Conservation (phyloP, 2,888 invertebrate genomes). For the Apodemia zela region DNA sequence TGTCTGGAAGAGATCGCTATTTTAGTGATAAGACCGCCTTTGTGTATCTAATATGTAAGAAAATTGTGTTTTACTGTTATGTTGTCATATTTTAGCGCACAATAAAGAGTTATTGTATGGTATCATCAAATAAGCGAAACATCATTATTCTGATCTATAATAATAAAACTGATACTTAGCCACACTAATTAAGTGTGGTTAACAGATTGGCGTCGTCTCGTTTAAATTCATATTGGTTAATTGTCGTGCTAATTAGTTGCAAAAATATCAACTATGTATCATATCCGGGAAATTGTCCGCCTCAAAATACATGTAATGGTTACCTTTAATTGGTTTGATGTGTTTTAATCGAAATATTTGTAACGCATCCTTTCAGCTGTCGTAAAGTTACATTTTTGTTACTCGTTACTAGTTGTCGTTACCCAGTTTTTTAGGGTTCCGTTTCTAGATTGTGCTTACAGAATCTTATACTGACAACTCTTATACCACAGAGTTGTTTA, state of each 20-base stretch:
- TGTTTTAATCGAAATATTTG: constrained; percentile 7
- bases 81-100: too few species aligned
- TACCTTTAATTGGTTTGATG: constrained; percentile 6
- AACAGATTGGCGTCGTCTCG: not conserved
- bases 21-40: too few species aligned
- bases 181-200: not conserved
- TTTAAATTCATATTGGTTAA: constrained; percentile 22
- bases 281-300: constrained; percentile 33
- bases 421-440: not conserved
- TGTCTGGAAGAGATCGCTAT: too few species aligned
- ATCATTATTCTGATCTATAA: not conserved
- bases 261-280: constrained; percentile 30
- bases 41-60: too few species aligned
- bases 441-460: too few species aligned
- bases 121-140: not conserved
- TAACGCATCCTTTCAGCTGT: constrained; percentile 15
- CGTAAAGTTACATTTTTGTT: not conserved
- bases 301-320: constrained; percentile 13
- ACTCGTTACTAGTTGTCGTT: not conserved
- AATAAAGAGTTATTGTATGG: too few species aligned
- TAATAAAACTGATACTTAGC: not conserved
- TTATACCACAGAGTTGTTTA: too few species aligned
- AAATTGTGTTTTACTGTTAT: too few species aligned
- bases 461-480: too few species aligned
- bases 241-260: constrained; percentile 27